Evolutionary conservation across 2,888 invertebrate species (phyloP).

Genomic region (Cantharis lateralis): DNA sequence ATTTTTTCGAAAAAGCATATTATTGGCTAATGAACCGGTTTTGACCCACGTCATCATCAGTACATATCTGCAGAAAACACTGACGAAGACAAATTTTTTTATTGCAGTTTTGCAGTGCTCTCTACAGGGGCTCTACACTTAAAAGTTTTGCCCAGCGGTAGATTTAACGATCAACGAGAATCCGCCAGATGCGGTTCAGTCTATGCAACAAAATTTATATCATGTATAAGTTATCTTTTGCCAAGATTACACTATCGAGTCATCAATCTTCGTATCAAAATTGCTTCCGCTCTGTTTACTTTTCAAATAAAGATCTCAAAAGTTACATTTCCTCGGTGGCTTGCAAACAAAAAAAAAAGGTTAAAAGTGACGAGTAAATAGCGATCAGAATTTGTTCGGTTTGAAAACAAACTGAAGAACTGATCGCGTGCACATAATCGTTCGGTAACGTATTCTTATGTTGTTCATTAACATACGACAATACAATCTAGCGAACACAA

Average conservation of each 20-base stretch:
- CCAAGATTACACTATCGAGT: neutral
- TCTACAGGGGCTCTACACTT: too few species aligned
- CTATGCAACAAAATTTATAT: neutral
- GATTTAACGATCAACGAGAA: neutral
- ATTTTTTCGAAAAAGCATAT: too few species aligned
- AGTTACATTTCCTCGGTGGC: neutral
- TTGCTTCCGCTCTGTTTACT: constrained; percentile 5
- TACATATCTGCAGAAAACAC: too few species aligned
- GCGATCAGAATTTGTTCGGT: neutral
- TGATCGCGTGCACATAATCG: neutral
- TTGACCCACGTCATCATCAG: too few species aligned
- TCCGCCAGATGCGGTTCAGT: neutral
- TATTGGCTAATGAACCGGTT: too few species aligned
- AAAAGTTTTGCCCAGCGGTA: neutral
- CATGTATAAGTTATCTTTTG: neutral
- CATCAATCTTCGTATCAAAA: constrained; percentile 14
- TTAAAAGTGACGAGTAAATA: neutral
- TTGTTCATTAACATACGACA: neutral
- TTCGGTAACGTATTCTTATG: neutral
- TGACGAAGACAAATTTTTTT: too few species aligned
- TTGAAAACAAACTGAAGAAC: neutral
- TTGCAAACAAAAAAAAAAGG: neutral
- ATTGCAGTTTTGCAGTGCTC: too few species aligned
- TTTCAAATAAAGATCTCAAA: neutral
- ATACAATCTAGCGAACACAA: neutral